These are phyloP conservation scores for Leptopilina boulardi DNA, from an alignment of 1,140 invertebrate species.

Conservation along the genomic window DNA sequence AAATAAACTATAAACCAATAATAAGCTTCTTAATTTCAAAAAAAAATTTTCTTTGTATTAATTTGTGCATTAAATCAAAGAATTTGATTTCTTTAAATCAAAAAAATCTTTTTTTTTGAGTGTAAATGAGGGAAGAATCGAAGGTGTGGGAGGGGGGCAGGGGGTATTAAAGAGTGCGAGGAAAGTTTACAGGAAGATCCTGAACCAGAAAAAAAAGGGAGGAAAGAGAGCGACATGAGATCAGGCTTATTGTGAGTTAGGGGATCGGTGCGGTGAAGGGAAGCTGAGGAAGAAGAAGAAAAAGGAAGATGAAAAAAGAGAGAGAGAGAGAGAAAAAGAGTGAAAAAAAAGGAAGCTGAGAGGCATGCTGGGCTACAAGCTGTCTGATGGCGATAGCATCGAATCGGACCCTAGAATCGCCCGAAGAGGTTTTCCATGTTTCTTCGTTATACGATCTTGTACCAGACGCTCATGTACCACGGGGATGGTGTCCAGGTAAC, in stretches of 20 bases:
- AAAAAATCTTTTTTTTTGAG: too few species aligned
- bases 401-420: conserved; percentile 70
- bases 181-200: conserved; percentile 11
- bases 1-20: too few species aligned
- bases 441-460: conserved; percentile 75
- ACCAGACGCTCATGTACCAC: conserved; percentile 60
- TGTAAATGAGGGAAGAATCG: background rate
- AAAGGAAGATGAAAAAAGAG: conserved; percentile 43
- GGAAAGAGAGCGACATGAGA: conserved; percentile 21
- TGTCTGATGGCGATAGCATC: conserved; percentile 72
- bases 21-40: too few species aligned
- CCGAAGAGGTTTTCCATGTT: conserved; percentile 75
- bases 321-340: conserved; percentile 46
- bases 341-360: conserved; percentile 43
- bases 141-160: too few species aligned
- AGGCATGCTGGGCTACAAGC: conserved; percentile 67
- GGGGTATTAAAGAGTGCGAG: background rate
- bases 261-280: conserved; percentile 36
- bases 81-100: too few species aligned
- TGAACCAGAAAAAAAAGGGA: conserved; percentile 21
- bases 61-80: too few species aligned
- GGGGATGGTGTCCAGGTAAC: conserved; percentile 70
- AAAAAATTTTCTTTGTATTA: too few species aligned
- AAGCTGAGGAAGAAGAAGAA: conserved; percentile 44
- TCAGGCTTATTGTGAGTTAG: conserved; percentile 34